Conservation (phyloP, 1,140 invertebrate species). For the Paraescarpia echinospica region DNA sequence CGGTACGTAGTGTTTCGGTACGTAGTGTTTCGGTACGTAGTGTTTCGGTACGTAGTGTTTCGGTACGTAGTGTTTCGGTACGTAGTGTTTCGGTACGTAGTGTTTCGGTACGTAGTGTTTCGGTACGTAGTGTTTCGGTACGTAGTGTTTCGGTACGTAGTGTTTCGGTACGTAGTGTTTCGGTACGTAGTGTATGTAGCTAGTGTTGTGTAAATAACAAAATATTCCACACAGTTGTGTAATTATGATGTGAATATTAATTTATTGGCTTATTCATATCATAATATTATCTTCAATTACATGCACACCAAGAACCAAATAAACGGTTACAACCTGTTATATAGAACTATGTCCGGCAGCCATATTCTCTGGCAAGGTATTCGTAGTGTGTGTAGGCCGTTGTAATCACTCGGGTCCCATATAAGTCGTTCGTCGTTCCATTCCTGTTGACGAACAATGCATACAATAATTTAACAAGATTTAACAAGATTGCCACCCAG, state of each 20-base stretch:
- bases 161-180: no score
- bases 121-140: no score
- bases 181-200: no score
- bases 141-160: no score
- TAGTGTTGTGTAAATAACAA: no score
- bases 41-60: no score
- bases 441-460: slow-evolving; percentile 49
- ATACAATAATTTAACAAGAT: neutral
- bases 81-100: no score
- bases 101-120: no score
- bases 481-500: neutral
- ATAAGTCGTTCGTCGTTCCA: slow-evolving; percentile 63
- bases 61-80: no score
- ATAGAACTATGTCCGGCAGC: slow-evolving; percentile 65
- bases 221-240: no score
- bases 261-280: neutral
- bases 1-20: no score
- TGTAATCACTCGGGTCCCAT: slow-evolving; percentile 62
- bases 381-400: slow-evolving; percentile 59
- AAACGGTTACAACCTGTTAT: slow-evolving; percentile 60
- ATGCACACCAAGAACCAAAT: neutral
- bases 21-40: no score
- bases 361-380: slow-evolving; percentile 63
- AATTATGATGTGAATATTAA: neutral
- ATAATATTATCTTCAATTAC: neutral